A percentile compares a stretch with the other conserved stretches of the same genome.
phyloP scores from a whole-genome alignment of 2,797 vertebrate genomes.

The Galago senegalensis region DNA sequence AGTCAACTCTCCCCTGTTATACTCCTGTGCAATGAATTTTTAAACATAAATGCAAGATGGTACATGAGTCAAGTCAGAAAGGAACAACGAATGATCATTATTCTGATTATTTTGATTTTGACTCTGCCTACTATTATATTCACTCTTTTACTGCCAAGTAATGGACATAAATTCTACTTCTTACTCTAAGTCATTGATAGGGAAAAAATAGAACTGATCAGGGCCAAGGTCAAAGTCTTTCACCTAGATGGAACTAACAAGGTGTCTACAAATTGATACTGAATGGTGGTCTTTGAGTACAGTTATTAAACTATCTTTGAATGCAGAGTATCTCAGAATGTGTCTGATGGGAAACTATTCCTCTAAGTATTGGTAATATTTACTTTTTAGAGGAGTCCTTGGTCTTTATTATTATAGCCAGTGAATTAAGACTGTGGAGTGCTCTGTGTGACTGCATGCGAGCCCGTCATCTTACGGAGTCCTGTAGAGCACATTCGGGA shows the following conservation, averaged over 20 bases:
- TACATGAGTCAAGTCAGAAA: neutral
- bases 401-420: neutral
- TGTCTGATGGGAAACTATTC: neutral
- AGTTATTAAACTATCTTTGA: neutral
- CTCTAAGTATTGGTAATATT: neutral
- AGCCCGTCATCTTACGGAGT: neutral
- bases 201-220: neutral
- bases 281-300: neutral
- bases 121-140: neutral
- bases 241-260: neutral
- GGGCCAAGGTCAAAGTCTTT: neutral
- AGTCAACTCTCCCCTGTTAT: neutral
- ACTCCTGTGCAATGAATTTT: neutral
- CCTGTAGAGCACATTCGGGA: neutral
- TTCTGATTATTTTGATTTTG: constrained; percentile 12
- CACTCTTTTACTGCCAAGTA: neutral
- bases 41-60: neutral
- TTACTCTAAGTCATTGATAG: neutral
- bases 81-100: neutral
- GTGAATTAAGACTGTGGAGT: neutral
- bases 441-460: neutral
- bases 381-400: neutral
- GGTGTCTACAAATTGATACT: neutral
- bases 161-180: neutral
- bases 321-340: neutral